Evolutionary conservation across 1,140 invertebrate species (phyloP).

Genomic region (Drosophila sturtevanti): DNA sequence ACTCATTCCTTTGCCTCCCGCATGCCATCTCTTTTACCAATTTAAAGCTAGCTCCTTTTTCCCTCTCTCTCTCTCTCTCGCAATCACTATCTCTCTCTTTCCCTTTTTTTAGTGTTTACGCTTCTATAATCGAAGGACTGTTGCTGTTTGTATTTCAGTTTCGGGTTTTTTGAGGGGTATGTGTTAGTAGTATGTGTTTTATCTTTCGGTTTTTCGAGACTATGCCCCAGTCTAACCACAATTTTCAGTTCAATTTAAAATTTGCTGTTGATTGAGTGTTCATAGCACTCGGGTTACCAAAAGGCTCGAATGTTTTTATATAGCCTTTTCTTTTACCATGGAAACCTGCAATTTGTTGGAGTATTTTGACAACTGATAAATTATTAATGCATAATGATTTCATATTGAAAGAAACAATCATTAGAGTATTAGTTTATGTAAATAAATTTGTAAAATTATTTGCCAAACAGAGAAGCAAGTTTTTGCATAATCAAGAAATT

Average conservation of each 20-base stretch:
- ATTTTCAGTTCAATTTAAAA: slow-evolving; percentile 69
- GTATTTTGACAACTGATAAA: neutral
- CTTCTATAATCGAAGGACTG: slow-evolving; percentile 55
- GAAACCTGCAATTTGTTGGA: neutral
- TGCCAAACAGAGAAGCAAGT: too few relatives aligned
- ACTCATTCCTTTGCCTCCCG: slow-evolving; percentile 11
- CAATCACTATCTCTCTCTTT: neutral
- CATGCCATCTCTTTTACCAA: too few relatives aligned
- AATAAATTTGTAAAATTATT: too few relatives aligned
- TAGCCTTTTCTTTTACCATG: neutral
- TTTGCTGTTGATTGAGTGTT: slow-evolving; percentile 58
- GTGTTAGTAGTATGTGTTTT: slow-evolving; percentile 14
- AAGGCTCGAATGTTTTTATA: neutral
- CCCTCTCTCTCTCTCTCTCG: neutral
- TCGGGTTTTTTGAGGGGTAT: slow-evolving; percentile 3
- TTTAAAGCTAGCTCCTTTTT: neutral
- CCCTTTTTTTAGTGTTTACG: neutral
- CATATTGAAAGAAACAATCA: neutral
- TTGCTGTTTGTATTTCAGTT: slow-evolving; percentile 17
- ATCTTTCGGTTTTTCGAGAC: slow-evolving; percentile 22
- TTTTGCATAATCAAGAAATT: too few relatives aligned
- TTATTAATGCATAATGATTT: neutral
- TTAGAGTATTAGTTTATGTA: slow-evolving; percentile 23
- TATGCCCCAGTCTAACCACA: slow-evolving; percentile 41
- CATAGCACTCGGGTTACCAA: slow-evolving; percentile 25